Percentiles rank a stretch among this genome's conserved stretches.
Evolutionary conservation across 2,797 vertebrate genomes (phyloP).

Genomic region (Clamator glandarius): DNA sequence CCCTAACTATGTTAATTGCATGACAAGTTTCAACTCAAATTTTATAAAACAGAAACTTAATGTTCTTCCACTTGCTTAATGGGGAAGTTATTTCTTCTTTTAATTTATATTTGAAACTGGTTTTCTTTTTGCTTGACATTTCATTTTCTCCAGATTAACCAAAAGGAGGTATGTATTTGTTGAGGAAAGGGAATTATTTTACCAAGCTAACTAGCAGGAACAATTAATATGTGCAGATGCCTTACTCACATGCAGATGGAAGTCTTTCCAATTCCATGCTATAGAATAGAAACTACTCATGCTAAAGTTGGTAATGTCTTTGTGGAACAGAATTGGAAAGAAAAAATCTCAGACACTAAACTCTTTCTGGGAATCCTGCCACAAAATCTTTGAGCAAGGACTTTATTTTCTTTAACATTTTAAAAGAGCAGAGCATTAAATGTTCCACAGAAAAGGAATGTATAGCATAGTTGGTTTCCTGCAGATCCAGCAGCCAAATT

Average conservation of each 20-base stretch:
- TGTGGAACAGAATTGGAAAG: not conserved
- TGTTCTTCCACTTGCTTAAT: not conserved
- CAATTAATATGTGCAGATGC: not conserved
- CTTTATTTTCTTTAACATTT: not conserved
- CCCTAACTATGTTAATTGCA: constrained; percentile 17
- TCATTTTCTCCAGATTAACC: not conserved
- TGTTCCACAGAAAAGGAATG: not conserved
- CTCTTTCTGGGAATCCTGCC: constrained; percentile 7
- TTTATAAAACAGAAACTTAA: not conserved
- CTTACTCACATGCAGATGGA: not conserved
- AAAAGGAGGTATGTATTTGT: not conserved
- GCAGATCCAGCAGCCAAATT: not conserved
- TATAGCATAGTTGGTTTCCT: not conserved
- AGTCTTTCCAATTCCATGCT: not conserved
- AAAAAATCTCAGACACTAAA: not conserved
- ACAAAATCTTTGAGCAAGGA: not conserved
- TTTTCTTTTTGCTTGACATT: not conserved
- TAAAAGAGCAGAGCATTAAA: not conserved
- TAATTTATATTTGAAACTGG: not conserved
- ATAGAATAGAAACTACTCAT: not conserved
- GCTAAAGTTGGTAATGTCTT: not conserved
- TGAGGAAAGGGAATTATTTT: not conserved
- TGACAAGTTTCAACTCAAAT: constrained; percentile 40
- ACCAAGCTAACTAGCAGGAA: not conserved
- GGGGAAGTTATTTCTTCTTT: not conserved